These are phyloP conservation scores for Lepidocyrtoides sp. DNA, from an alignment of 2,888 invertebrate genomes.

Conservation along the genomic window DNA sequence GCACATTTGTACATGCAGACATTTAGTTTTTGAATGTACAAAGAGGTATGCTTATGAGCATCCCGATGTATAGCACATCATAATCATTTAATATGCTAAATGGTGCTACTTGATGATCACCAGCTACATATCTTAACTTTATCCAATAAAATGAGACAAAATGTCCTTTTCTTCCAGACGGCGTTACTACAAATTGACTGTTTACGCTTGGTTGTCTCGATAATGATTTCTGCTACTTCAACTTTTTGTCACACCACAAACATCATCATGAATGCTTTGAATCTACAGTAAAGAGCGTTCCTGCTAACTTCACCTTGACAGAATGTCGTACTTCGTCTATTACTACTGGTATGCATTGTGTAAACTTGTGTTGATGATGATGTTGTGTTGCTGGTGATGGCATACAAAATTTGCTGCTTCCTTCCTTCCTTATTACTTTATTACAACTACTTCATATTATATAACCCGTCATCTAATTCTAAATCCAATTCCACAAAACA, in stretches of 20 bases:
- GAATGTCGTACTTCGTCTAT: background rate
- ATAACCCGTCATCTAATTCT: conserved; percentile 6
- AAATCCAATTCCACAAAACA: conserved; percentile 4
- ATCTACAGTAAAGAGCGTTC: background rate
- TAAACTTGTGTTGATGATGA: background rate
- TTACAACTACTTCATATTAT: background rate
- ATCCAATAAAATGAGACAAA: conserved; percentile 7
- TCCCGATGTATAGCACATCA: no score
- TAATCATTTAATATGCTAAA: background rate
- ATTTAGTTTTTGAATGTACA: no score
- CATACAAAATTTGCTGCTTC: background rate
- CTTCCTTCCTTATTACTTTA: conserved; percentile 45
- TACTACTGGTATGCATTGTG: background rate
- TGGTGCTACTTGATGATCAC: background rate
- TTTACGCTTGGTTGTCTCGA: conserved; percentile 35
- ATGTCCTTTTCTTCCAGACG: background rate
- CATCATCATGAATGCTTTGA: background rate
- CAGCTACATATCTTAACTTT: background rate
- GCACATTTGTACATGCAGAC: no score
- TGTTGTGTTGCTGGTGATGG: background rate
- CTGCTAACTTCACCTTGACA: background rate
- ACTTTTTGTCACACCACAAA: conserved; percentile 38
- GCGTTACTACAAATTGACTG: conserved; percentile 42
- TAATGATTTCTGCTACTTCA: conserved; percentile 43
- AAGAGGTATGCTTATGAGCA: no score